Base-by-base conservation (phyloP, 2,113 vertebrate species). In the Crypturellus undulatus region DNA sequence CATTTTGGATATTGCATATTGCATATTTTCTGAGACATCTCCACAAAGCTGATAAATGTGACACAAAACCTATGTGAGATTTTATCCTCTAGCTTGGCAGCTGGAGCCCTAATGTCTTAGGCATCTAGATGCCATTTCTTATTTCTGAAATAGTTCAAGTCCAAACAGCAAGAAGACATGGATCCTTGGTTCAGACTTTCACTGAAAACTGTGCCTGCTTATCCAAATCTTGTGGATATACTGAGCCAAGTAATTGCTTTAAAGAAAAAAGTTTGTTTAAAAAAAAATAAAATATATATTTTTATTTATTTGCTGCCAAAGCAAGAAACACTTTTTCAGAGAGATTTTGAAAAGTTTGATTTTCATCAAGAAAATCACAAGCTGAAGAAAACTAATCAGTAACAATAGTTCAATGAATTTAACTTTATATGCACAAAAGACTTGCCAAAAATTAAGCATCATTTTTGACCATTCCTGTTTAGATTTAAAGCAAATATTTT, bases 341-440 rank as follows among this genome's bases (percentile, higher is more conserved):
- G 5, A 51, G 7, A 59, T 67, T 83, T 88, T 5, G 79, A 88
- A 59, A 56, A 69, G 5, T 28, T 79, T 72, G 4, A 30, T 68
- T 87, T 90, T 49, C 40, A 79, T 79, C 17, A 45, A 40, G 20
- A 83, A n/a, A 90, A 63, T 72, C 34, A 63, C 3, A n/a, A 83
- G 51, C 38, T 5, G 30, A 76, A 65, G 30, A 43, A 77, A 88
- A 90, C 17, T 28, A 59, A 28, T 10, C 3, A 20, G 10, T 34
- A 83, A 71, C 5, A 72, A 34, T 71, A 56, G 24, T 63, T 87
- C 26, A 87, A 40, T 76, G 79, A 62, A 67, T 25, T 60, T 45
- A 3, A 19, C 62, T 75, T 76, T 79, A 40, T 16, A 73, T 3
- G 24, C 7, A 65, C 6, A 43, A 58, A 58, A 32, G 54, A 58